Conservation (phyloP, 2,797 vertebrate genomes). For the Cygnus olor region DNA sequence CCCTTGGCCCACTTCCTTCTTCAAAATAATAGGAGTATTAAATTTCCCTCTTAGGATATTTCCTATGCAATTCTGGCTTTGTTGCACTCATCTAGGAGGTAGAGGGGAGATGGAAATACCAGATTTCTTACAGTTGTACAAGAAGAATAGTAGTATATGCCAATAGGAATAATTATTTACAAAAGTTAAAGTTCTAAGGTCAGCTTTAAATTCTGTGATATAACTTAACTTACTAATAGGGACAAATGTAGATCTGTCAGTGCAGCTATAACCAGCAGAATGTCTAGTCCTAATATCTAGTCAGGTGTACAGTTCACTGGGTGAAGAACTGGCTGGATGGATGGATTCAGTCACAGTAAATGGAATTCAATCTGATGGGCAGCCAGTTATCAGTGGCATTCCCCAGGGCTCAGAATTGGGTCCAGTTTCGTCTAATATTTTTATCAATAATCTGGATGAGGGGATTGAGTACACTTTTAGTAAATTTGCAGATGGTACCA, state of each 20-base stretch:
- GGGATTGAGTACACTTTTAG: background rate
- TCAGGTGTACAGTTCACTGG: too few species aligned
- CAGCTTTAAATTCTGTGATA: background rate
- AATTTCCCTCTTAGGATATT: background rate
- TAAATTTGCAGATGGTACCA: background rate
- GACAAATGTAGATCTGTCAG: background rate
- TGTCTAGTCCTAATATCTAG: background rate
- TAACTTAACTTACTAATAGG: background rate
- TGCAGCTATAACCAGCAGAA: background rate
- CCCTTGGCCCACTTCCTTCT: background rate
- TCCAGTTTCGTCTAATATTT: background rate
- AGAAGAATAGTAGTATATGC: background rate
- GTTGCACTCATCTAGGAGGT: background rate
- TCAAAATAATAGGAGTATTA: background rate
- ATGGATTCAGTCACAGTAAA: too few species aligned
- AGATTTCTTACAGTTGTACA: background rate
- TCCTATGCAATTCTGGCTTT: background rate
- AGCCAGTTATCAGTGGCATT: background rate
- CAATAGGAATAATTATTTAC: background rate
- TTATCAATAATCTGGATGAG: background rate
- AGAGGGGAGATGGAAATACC: accelerated
- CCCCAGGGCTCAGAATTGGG: background rate
- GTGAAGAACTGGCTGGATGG: too few species aligned
- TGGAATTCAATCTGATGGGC: too few species aligned
- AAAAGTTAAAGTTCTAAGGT: background rate